phyloP scores from a whole-genome alignment of 2,888 invertebrate genomes.

The Macrosoma leucophasiata region DNA sequence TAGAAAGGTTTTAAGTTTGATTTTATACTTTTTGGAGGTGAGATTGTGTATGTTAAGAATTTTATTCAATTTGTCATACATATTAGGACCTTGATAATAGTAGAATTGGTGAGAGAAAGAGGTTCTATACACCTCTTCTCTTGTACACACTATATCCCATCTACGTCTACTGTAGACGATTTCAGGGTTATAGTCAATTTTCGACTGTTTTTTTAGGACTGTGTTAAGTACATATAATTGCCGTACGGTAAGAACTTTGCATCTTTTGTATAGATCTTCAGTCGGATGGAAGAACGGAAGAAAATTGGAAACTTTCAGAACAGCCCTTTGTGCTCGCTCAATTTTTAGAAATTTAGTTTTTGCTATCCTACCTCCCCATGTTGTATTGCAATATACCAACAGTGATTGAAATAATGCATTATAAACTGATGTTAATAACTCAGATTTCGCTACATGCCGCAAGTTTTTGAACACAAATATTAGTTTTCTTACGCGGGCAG shows the following conservation, averaged over 20 bases:
- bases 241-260: not conserved
- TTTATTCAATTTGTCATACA: conserved; percentile 3
- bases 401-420: not conserved
- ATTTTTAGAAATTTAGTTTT: not conserved
- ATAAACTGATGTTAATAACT: not conserved
- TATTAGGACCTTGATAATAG: not conserved
- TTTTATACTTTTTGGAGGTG: not conserved
- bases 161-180: not conserved
- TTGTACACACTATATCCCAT: not conserved
- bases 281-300: not conserved
- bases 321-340: not conserved
- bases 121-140: not conserved
- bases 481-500: no score
- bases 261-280: not conserved
- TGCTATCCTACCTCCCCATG: not conserved
- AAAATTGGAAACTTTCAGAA: not conserved
- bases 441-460: not conserved
- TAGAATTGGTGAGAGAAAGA: not conserved
- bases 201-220: not conserved
- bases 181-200: not conserved
- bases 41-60: not conserved
- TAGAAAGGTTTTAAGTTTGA: not conserved
- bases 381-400: not conserved
- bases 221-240: not conserved
- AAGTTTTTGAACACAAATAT: no score